phyloP scores from a whole-genome alignment of 2,888 invertebrate species.

The Yponomeuta evonymella region DNA sequence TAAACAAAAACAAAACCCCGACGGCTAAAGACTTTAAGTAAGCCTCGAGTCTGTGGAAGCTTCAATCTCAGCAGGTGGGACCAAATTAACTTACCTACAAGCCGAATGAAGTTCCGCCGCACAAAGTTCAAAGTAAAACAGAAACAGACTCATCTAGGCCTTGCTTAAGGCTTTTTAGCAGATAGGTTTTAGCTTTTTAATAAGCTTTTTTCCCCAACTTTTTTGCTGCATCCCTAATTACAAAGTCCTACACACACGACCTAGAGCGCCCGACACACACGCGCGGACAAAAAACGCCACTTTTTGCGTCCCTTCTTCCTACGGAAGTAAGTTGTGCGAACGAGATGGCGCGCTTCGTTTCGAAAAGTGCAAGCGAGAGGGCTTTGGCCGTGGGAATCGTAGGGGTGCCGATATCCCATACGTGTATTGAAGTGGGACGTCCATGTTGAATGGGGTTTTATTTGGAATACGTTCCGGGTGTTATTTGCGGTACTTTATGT shows the following conservation, averaged over 20 bases:
- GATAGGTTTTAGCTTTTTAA: neutral
- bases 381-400: conserved; percentile 64
- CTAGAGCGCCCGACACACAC: conserved; percentile 44
- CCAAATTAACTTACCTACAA: no score
- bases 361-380: conserved; percentile 35
- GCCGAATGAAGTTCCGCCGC: no score
- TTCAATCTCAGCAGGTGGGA: no score
- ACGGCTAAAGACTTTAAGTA: no score
- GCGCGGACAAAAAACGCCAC: conserved; percentile 53
- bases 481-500: conserved; percentile 17
- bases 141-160: no score
- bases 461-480: conserved; percentile 26
- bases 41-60: no score
- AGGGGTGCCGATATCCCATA: conserved; percentile 73
- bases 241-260: conserved; percentile 11
- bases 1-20: no score
- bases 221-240: conserved; percentile 12
- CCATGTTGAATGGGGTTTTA: conserved; percentile 40
- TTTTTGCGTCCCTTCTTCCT: conserved; percentile 69
- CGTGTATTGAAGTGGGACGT: conserved; percentile 58
- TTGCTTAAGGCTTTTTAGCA: neutral
- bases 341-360: conserved; percentile 29
- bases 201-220: neutral
- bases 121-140: no score
- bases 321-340: conserved; percentile 53